Conservation (phyloP, 2,888 invertebrate species). For the Volucella inanis region DNA sequence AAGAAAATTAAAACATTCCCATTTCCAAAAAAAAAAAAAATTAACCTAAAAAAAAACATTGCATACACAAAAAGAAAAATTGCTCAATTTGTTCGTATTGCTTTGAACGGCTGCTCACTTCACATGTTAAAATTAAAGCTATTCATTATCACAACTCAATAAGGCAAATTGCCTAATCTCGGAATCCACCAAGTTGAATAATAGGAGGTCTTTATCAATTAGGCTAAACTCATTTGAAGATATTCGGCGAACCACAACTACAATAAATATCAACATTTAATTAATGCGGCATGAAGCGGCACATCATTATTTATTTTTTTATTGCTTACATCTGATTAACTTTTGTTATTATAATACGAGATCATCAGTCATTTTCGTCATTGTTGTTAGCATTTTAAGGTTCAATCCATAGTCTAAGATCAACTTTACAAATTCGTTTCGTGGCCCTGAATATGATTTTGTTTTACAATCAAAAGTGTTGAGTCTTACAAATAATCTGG, state of each 20-base stretch:
- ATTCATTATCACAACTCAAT: slow-evolving; percentile 36
- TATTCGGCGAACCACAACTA: slow-evolving; percentile 13
- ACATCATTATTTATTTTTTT: slow-evolving; percentile 12
- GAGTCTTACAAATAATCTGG: slow-evolving; percentile 30
- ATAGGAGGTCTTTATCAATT: slow-evolving; percentile 26
- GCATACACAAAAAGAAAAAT: too few relatives aligned
- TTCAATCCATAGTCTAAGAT: background rate
- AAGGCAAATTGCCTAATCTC: slow-evolving; percentile 41
- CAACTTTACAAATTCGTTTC: background rate
- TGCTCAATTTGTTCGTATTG: too few relatives aligned
- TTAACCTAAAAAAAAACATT: too few relatives aligned
- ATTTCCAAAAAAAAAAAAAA: too few relatives aligned
- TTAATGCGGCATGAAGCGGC: background rate
- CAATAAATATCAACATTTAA: slow-evolving; percentile 1
- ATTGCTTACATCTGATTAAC: slow-evolving; percentile 28
- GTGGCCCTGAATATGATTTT: background rate
- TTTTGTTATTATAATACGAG: slow-evolving; percentile 10
- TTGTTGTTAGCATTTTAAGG: background rate
- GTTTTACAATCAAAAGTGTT: slow-evolving; percentile 5
- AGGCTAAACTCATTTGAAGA: slow-evolving; percentile 42
- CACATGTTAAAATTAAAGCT: slow-evolving; percentile 24
- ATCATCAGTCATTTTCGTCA: background rate
- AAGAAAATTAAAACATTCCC: too few relatives aligned
- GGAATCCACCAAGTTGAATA: slow-evolving; percentile 9
- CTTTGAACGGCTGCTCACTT: background rate